Evolutionary conservation across 2,113 vertebrate genomes (phyloP).

Genomic region (Myrmecophaga tridactyla): DNA sequence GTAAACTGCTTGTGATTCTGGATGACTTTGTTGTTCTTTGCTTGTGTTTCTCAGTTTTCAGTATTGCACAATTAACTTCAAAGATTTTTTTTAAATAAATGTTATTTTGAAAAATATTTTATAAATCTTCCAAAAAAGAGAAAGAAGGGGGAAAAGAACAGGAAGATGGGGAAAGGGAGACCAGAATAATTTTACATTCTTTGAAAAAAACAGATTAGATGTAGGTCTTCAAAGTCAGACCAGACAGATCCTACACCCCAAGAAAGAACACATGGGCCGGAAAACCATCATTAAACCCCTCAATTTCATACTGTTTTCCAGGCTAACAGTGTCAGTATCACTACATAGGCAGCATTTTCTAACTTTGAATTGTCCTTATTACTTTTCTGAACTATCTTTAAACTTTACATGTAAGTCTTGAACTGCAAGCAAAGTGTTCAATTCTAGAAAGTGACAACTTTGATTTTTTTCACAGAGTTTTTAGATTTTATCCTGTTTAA

Average conservation of each 20-base stretch:
- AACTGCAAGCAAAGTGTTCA: not conserved
- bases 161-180: not conserved
- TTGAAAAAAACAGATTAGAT: not conserved
- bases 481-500: not conserved
- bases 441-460: not conserved
- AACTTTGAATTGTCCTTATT: not conserved
- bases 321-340: not conserved
- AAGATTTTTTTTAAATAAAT: not conserved
- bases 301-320: not conserved
- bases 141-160: not conserved
- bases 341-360: not conserved
- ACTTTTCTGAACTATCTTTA: not conserved
- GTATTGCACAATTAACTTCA: too few species aligned
- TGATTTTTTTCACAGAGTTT: not conserved
- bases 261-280: not conserved
- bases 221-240: conserved; percentile 12
- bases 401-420: not conserved
- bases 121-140: conserved; percentile 28
- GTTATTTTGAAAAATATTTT: not conserved
- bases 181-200: not conserved
- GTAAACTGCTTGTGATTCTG: too few species aligned
- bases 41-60: too few species aligned
- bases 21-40: too few species aligned
- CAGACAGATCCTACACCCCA: not conserved
- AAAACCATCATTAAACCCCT: not conserved